Evolutionary conservation across 1,140 invertebrate species (phyloP).

Genomic region (Aleiodes sp.): DNA sequence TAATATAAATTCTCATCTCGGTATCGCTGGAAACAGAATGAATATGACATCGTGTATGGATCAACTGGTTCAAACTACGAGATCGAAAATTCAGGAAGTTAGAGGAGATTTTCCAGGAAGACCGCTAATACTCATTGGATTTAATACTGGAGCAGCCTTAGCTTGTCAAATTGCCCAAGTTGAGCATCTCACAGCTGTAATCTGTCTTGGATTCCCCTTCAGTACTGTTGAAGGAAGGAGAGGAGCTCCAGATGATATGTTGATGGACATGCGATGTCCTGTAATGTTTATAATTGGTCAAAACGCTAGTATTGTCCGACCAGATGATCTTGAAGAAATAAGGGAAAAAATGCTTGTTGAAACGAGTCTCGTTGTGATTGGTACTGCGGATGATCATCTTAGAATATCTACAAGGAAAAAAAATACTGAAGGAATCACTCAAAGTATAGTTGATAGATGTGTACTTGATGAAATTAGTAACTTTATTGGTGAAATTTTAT

Average conservation of each 20-base stretch:
- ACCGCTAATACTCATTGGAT: constrained; percentile 81
- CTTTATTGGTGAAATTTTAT: constrained; percentile 69
- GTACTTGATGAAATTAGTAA: constrained; percentile 76
- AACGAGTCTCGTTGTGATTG: constrained; percentile 82
- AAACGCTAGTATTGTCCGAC: constrained; percentile 71
- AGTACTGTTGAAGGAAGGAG: constrained; percentile 78
- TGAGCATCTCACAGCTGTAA: constrained; percentile 76
- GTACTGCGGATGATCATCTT: constrained; percentile 81
- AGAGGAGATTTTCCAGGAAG: constrained; percentile 74
- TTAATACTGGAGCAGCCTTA: constrained; percentile 78
- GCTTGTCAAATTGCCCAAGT: constrained; percentile 75
- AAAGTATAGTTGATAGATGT: constrained; percentile 83
- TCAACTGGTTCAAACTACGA: constrained; percentile 74
- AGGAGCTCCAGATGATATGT: constrained; percentile 81
- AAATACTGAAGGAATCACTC: constrained; percentile 79
- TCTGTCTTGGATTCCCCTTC: constrained; percentile 85
- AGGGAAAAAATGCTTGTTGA: constrained; percentile 79
- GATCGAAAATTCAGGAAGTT: constrained; percentile 77
- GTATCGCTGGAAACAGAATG: constrained; percentile 60
- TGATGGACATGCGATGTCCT: constrained; percentile 79
- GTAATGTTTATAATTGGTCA: constrained; percentile 86
- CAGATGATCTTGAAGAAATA: constrained; percentile 82
- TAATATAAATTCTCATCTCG: constrained; percentile 69
- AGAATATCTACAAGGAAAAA: constrained; percentile 77
- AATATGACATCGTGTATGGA: constrained; percentile 72